phyloP scores from a whole-genome alignment of 2,797 vertebrate species.

The Halcyon badia region DNA sequence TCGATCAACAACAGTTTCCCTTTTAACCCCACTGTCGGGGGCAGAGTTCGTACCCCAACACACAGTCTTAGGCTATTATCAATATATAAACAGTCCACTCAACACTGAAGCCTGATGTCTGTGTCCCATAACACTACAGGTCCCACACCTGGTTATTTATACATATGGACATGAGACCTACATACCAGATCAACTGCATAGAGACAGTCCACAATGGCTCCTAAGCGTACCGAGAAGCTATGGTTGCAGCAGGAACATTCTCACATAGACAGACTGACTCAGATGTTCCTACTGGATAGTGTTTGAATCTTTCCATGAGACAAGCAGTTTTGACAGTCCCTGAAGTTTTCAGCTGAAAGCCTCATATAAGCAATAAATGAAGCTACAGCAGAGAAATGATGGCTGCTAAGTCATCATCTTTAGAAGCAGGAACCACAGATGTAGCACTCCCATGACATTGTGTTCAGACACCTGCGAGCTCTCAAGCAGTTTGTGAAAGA shows the following conservation, averaged over 20 bases:
- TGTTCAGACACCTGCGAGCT: background rate
- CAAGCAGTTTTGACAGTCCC: background rate
- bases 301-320: background rate
- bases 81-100: background rate
- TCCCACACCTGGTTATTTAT: background rate
- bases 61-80: background rate
- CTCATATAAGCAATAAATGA: background rate
- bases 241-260: background rate
- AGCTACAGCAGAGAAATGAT: background rate
- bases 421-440: background rate
- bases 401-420: background rate
- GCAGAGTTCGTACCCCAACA: background rate
- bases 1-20: background rate
- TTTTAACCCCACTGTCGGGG: background rate
- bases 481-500: background rate
- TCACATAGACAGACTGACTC: background rate
- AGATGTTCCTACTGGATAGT: background rate
- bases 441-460: fast-evolving
- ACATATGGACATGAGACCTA: background rate
- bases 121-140: background rate
- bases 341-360: background rate
- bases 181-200: background rate
- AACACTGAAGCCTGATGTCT: background rate
- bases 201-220: background rate
- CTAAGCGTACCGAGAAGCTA: background rate